Conservation (phyloP, 2,113 vertebrate genomes). For the Dicrurus megarhynchus region DNA sequence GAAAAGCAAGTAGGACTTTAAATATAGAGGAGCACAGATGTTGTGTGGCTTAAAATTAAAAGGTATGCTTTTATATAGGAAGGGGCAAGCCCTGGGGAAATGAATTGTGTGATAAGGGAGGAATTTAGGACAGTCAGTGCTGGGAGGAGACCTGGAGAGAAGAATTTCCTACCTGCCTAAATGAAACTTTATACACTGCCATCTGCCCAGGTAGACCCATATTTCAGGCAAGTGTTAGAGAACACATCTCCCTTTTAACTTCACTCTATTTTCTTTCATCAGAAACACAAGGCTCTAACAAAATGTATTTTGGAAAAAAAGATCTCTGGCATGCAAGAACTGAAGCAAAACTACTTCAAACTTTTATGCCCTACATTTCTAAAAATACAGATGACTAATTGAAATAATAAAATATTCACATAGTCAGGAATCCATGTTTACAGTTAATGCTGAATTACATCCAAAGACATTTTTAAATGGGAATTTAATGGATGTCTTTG, state of each 20-base stretch:
- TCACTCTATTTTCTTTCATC: neutral
- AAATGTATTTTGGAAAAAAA: neutral
- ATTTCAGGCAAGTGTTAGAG: neutral
- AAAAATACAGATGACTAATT: slow-evolving; percentile 66
- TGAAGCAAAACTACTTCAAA: slow-evolving; percentile 62
- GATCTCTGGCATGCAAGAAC: neutral
- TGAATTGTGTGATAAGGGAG: neutral
- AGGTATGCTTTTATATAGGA: neutral
- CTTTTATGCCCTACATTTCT: slow-evolving; percentile 64
- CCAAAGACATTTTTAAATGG: neutral
- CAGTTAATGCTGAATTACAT: slow-evolving; percentile 16
- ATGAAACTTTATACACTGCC: neutral
- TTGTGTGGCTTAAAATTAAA: neutral
- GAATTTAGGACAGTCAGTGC: neutral
- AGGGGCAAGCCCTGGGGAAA: neutral
- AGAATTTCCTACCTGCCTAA: neutral
- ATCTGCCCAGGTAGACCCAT: neutral
- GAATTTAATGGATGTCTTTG: neutral
- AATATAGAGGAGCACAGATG: neutral
- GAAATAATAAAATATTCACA: slow-evolving; percentile 72
- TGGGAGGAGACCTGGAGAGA: neutral
- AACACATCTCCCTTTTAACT: neutral
- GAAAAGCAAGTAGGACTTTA: neutral
- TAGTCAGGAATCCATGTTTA: slow-evolving; percentile 36
- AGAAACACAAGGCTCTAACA: neutral